Base-by-base conservation (phyloP, 2,797 vertebrate genomes). In the Gorsachius magnificus region DNA sequence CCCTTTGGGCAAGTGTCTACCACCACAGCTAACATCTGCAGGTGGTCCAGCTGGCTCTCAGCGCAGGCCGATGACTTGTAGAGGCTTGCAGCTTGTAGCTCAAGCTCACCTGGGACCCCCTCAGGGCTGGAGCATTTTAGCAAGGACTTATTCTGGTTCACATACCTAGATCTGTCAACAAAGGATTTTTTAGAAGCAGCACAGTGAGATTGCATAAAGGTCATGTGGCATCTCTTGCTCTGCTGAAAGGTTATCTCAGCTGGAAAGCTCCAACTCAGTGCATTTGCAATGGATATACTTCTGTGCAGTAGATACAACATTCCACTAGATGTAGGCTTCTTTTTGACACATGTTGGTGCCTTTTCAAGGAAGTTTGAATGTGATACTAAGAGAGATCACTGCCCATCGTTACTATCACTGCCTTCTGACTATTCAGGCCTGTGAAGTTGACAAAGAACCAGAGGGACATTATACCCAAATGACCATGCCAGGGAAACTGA, bases 101-200 rank as follows among this genome's bases (percentile, higher is more conserved):
- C n/a, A 69, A 21, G 43, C 46, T 76, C 54, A 72, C 57, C 8
- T 36, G 65, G 45, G 58, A 28, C 1, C 1, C 72, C 91, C 69
- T 79, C 46, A n/a, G 79, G 93, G 79, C 77, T 76, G 58, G 13
- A 87, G 69, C n/a, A n/a, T 75, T 93, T 90, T 64, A 93, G 18
- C 70, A 84, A 87, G 36, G 45, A 61, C 74, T 75, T 66, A 56
- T 33, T 92, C 74, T 92, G 61, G 35, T 91, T 92, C 69, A 78
- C 6, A 1, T 83, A 56, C 22, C 57, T 91, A 25, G n/a, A 78
- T 48, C 35, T 66, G 31, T 78, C 78, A 79, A 66, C 31, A 78
- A 83, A 91, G 38, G 71, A 58, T 83, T 46, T 75, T 94, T 95
- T 45, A 90, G 90, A 87, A 93, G 69, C 51, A 87, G 58, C 26